phyloP scores from a whole-genome alignment of 2,797 vertebrate genomes.

The Crax fasciolata region DNA sequence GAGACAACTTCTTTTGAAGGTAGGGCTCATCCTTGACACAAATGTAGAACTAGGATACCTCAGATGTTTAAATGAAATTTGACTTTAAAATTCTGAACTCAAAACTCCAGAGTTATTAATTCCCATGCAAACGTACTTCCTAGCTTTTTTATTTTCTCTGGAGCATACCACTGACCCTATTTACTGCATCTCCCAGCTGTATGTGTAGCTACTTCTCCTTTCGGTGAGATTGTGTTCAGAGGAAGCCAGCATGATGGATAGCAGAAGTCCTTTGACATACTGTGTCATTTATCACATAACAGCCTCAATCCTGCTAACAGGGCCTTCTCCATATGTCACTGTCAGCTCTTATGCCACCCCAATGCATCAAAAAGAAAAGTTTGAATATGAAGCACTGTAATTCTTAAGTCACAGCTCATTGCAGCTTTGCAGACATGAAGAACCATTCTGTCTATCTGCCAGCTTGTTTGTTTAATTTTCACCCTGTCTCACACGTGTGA shows the following conservation, averaged over 20 bases:
- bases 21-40: not conserved
- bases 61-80: not conserved
- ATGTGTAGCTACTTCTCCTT: constrained; percentile 14
- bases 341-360: constrained; percentile 76
- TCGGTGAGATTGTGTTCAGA: constrained; percentile 11
- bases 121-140: not conserved
- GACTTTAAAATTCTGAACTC: not conserved
- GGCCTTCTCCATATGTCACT: constrained; percentile 85
- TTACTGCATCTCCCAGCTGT: not conserved
- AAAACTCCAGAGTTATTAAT: not conserved
- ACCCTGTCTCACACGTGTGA: constrained; percentile 37
- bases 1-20: not conserved
- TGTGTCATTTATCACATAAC: constrained; percentile 86
- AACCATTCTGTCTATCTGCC: constrained; percentile 63
- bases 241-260: constrained; percentile 84
- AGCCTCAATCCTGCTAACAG: constrained; percentile 81
- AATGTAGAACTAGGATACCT: not conserved
- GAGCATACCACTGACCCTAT: not conserved
- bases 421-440: constrained; percentile 59
- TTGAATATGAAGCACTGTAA: constrained; percentile 80
- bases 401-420: constrained; percentile 75
- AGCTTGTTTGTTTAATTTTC: constrained; percentile 69
- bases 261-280: constrained; percentile 82
- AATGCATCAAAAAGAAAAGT: constrained; percentile 85
- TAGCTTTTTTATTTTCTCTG: not conserved